These are phyloP conservation scores for Syrrhaptes paradoxus DNA, from an alignment of 2,113 vertebrate genomes.

Conservation along the genomic window DNA sequence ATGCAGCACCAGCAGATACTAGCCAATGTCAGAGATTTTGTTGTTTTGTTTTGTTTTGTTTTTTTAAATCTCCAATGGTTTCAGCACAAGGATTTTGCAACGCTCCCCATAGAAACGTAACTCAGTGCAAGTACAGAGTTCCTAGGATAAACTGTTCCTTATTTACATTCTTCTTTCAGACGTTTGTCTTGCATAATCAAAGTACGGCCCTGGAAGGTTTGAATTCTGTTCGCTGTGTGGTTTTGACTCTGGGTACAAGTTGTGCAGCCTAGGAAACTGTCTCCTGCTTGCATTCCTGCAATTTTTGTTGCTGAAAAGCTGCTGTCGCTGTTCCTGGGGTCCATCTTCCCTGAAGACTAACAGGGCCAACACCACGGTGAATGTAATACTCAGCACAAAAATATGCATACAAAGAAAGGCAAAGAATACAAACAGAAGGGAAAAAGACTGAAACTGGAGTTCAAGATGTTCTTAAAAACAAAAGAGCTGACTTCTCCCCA, in stretches of 20 bases:
- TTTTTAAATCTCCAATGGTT: background rate
- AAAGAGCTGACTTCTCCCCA: background rate
- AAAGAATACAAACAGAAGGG: background rate
- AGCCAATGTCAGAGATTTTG: background rate
- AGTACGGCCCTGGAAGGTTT: background rate
- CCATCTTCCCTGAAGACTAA: background rate
- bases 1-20: background rate
- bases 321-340: background rate
- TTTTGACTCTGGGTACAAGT: background rate
- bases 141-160: background rate
- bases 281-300: background rate
- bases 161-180: background rate
- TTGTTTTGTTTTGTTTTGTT: background rate
- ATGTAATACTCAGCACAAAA: background rate
- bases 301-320: background rate
- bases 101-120: background rate
- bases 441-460: background rate
- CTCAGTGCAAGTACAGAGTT: background rate
- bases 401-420: background rate
- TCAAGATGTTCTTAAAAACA: background rate
- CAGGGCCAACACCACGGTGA: background rate
- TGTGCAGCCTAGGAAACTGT: background rate
- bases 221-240: background rate
- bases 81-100: background rate
- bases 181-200: background rate